Percentiles rank a stretch among this genome's conserved stretches.
Conservation (phyloP, 2,888 invertebrate genomes). For the Microplitis manilae region DNA sequence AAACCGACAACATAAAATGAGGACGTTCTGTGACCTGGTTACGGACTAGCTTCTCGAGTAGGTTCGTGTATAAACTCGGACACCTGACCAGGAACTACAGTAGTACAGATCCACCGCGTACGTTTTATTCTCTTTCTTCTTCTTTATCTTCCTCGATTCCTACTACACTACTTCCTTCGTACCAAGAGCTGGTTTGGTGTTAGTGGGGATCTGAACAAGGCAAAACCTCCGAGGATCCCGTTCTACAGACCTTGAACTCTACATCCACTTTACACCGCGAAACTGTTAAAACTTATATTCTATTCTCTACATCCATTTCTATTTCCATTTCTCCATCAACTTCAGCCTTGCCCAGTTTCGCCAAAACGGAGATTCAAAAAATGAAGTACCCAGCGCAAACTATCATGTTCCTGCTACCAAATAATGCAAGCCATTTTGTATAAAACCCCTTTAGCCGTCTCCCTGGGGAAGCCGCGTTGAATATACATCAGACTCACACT, state of each 20-base stretch:
- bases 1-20: not conserved
- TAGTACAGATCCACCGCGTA: conserved; percentile 33
- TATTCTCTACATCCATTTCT: not conserved
- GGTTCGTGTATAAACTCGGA: conserved; percentile 51
- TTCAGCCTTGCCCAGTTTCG: no score
- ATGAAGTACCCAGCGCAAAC: conserved; percentile 22
- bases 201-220: conserved; percentile 39
- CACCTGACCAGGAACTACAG: conserved; percentile 55
- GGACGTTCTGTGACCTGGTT: conserved; percentile 39
- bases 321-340: not conserved
- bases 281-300: conserved; percentile 30
- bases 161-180: conserved; percentile 10
- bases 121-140: conserved; percentile 11
- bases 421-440: conserved; percentile 27
- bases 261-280: conserved; percentile 38
- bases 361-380: not conserved
- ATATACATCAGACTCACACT: conserved; percentile 22
- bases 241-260: conserved; percentile 54
- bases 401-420: conserved; percentile 3
- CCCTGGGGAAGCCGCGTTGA: conserved; percentile 18
- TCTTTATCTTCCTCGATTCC: conserved; percentile 20
- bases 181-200: conserved; percentile 28
- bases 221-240: conserved; percentile 48
- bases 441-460: conserved; percentile 9
- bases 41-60: conserved; percentile 28